A percentile compares a stretch with the other conserved stretches of the same genome.
phyloP scores from a whole-genome alignment of 1,140 invertebrate species.

The Leptopilina clavipes region DNA sequence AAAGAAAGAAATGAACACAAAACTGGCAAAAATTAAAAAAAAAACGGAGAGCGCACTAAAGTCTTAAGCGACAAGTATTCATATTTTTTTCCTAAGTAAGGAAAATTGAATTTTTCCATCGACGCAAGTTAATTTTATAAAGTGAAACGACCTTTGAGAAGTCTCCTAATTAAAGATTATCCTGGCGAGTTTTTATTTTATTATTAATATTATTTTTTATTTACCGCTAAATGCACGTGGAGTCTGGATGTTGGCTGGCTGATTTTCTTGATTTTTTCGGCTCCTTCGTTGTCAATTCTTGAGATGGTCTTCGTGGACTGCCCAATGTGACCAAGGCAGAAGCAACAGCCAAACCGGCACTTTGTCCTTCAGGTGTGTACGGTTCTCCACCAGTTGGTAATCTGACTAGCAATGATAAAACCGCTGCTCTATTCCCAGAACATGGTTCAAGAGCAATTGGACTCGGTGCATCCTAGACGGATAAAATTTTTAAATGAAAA shows the following conservation, averaged over 20 bases:
- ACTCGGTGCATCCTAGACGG: slow-evolving; percentile 87
- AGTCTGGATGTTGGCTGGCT: slow-evolving; percentile 84
- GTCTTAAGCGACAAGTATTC: neutral
- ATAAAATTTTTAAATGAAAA: slow-evolving; percentile 35
- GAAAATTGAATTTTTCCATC: slow-evolving; percentile 22
- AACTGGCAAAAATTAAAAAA: slow-evolving; percentile 3
- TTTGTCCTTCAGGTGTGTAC: slow-evolving; percentile 89
- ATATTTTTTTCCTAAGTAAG: no score
- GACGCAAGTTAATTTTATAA: slow-evolving; percentile 22
- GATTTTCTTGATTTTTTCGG: slow-evolving; percentile 79
- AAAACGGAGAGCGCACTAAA: neutral
- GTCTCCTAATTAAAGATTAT: slow-evolving; percentile 14
- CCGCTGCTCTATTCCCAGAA: slow-evolving; percentile 90
- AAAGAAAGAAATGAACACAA: slow-evolving; percentile 3
- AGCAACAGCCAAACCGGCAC: slow-evolving; percentile 87
- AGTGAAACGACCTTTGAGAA: neutral
- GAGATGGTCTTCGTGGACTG: slow-evolving; percentile 83
- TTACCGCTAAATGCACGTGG: slow-evolving; percentile 71
- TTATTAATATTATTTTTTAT: neutral
- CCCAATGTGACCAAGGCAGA: slow-evolving; percentile 90
- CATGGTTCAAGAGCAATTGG: slow-evolving; percentile 96
- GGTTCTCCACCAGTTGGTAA: slow-evolving; percentile 86
- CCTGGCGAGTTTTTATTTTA: neutral
- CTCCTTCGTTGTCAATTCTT: slow-evolving; percentile 80
- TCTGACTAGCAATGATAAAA: slow-evolving; percentile 92